phyloP scores from a whole-genome alignment of 2,888 invertebrate species.

The Cosmia trapezina region DNA sequence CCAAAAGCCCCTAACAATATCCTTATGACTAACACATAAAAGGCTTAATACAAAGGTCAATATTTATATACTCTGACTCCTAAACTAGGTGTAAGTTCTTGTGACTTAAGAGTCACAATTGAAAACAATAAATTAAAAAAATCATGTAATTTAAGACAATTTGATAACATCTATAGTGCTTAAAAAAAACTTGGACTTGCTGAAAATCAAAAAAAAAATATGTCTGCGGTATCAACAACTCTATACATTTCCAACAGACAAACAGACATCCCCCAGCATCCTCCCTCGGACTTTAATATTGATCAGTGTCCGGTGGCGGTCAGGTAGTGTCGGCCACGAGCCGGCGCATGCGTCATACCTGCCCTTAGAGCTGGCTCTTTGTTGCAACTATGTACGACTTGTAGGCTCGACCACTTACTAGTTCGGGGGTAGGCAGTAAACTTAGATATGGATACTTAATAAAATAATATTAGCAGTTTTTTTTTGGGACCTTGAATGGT shows the following conservation, averaged over 20 bases:
- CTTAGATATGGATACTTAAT: neutral
- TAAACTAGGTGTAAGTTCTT: too few relatives aligned
- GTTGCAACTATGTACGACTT: conserved; percentile 61
- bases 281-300: conserved; percentile 91
- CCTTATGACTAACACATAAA: too few relatives aligned
- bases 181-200: neutral
- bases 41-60: too few relatives aligned
- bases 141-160: too few relatives aligned
- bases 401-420: conserved; percentile 17
- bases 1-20: too few relatives aligned
- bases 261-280: conserved; percentile 90
- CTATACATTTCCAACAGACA: conserved; percentile 82
- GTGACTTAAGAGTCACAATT: too few relatives aligned
- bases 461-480: neutral
- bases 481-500: too few relatives aligned
- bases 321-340: conserved; percentile 87
- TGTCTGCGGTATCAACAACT: conserved; percentile 73
- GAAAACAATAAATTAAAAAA: too few relatives aligned
- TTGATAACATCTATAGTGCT: too few relatives aligned
- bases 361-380: conserved; percentile 59
- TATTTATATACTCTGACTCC: too few relatives aligned
- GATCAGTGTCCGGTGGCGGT: conserved; percentile 91
- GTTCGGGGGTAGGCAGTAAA: neutral
- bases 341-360: conserved; percentile 84
- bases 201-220: conserved; percentile 3